Evolutionary conservation across 2,797 vertebrate genomes (phyloP), one percentile per base, ranked within the genome.

Genomic region (Neopelma chrysocephalum): DNA sequence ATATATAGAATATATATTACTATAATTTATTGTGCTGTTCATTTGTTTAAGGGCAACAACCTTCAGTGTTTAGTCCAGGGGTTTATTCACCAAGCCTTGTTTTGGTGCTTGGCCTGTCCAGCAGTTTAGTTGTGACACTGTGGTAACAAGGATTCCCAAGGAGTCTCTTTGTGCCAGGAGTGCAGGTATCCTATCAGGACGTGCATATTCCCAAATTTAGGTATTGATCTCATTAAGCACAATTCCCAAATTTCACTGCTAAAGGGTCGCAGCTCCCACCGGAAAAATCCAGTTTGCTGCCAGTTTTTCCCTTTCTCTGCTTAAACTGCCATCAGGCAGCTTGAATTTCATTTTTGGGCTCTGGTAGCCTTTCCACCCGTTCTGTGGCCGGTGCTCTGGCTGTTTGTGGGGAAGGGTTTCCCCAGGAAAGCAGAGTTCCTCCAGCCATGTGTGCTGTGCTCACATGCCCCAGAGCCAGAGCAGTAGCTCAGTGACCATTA

Each of bases 121-220:
- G 68, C 22, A 50, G 13, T 8, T 56, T 14, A 31, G 14, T 23
- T 64, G 60, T 32, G 42, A 18, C 22, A 2, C 8, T 11, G 1
- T 6, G 1, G 5, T 20, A 26, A 31, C 18, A 2, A 40, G 14
- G 11, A 9, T 48, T 38, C 38, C 32, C 31, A 5, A 0, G 0
- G 1, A 11, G 56, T n/a, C 5, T 19, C 15, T 21, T 9, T 17
- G 7, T 45, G 11, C 50, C 42, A 11, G 64, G 31, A 42, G 29
- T 3, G 2, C 45, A 45, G 40, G 5, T 2, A 3, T 1, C 1
- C 61, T 11, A 1, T 11, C 1, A 15, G 27, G 29, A 2, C 11
- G 5, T 2, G 1, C 31, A 45, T 4, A 23, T 34, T 25, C 32
- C 51, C 29, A 50, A 5, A 50, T 50, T 17, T 53, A 53, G 51